Conservation (phyloP, 1,140 invertebrate species). For the Drosophila prosaltans region DNA sequence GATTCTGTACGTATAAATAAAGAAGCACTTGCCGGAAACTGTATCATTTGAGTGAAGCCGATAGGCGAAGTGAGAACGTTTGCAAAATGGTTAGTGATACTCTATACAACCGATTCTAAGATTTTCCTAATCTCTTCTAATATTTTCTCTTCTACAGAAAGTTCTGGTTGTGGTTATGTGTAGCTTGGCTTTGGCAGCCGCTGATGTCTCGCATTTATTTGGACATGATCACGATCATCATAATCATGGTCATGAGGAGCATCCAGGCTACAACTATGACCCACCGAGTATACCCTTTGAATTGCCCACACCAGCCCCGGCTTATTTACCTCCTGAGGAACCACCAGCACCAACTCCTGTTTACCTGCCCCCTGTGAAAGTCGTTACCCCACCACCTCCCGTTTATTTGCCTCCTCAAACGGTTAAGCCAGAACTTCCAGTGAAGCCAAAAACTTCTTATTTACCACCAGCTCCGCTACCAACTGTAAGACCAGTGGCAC, state of each 20-base stretch:
- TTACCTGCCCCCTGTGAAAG: constrained; percentile 55
- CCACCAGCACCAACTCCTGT: constrained; percentile 40
- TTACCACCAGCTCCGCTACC: constrained; percentile 23
- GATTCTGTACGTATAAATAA: constrained; percentile 74
- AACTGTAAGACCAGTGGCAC: constrained; percentile 16
- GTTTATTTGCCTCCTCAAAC: constrained; percentile 28
- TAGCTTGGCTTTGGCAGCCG: constrained; percentile 62
- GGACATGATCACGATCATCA: constrained; percentile 58
- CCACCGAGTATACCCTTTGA: constrained; percentile 66
- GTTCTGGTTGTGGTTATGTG: constrained; percentile 56
- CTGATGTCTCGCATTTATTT: constrained; percentile 73
- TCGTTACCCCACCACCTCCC: constrained; percentile 20
- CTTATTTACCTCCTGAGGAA: constrained; percentile 49
- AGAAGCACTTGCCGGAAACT: constrained; percentile 76
- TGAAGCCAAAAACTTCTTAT: constrained; percentile 30
- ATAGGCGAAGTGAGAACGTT: constrained; percentile 66
- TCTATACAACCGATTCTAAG: neutral
- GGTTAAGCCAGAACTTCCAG: constrained; percentile 26
- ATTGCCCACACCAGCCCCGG: constrained; percentile 52
- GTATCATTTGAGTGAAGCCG: constrained; percentile 66
- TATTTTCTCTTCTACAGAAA: constrained; percentile 48
- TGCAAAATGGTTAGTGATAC: constrained; percentile 55
- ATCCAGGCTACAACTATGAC: constrained; percentile 71
- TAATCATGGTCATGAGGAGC: constrained; percentile 57
- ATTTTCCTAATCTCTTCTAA: neutral